Conservation (phyloP, 2,113 vertebrate genomes). For the Erythrocebus patas region DNA sequence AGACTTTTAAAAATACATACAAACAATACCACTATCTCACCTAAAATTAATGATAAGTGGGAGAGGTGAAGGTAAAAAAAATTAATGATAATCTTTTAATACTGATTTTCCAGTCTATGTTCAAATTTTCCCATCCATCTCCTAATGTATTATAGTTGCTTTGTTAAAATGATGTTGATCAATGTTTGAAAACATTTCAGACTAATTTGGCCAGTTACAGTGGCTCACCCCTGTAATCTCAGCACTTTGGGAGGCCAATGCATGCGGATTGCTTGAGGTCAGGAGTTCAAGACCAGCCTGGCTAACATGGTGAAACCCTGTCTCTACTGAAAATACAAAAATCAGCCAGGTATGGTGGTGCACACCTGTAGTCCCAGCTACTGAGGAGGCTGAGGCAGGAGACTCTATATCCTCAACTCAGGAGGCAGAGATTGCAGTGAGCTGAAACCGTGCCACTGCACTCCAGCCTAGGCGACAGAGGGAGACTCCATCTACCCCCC, state of each 20-base stretch:
- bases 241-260: too few species aligned
- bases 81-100: slow-evolving; percentile 11
- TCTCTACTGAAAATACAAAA: too few species aligned
- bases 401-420: too few species aligned
- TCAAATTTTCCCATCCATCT: background rate
- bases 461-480: background rate
- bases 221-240: background rate
- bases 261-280: background rate
- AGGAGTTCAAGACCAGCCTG: background rate
- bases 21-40: background rate
- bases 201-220: background rate
- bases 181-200: background rate
- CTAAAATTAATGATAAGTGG: background rate
- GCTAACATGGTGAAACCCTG: too few species aligned
- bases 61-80: too few species aligned
- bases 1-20: background rate
- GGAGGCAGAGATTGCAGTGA: too few species aligned
- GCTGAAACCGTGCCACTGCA: background rate
- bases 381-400: too few species aligned
- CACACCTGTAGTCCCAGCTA: too few species aligned
- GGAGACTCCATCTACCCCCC: background rate
- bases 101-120: background rate
- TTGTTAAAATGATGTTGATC: background rate
- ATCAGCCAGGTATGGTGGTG: too few species aligned
- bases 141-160: background rate